Base-by-base conservation (phyloP, 2,113 vertebrate species). In the Eurypyga helias region DNA sequence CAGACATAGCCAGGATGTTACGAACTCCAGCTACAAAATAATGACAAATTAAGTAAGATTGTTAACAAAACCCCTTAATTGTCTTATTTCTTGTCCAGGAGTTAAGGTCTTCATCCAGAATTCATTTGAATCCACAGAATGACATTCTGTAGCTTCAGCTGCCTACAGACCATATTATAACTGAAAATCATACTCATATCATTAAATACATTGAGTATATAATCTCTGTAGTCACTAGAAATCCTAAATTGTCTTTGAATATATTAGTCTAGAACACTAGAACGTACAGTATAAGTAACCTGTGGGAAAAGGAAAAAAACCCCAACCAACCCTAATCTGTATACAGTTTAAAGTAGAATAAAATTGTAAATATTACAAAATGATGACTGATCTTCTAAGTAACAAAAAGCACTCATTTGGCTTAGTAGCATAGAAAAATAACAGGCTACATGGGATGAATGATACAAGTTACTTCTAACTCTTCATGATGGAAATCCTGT, bases 241-340 rank as follows among this genome's bases (percentile, higher is more conserved):
- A 70, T 73, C 15, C 17, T 72, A 73, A 70, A 9, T 55, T 51
- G 2, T 43, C 20, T 87, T 66, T 41, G 38, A 81, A 76, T 34
- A 33, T 24, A 26, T 64, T 62, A 67, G 2, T 3, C 58, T 82
- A 64, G 6, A 83, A 52, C 51, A 86, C 7, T 41, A 55, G 33
- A 60, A 19, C 1, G 0, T 49, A 70, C 5, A 4, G 4, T 80
- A 8, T 10, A 77, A 52, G 1, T 31, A 82, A 46, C 13, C 6
- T 21, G 16, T n/a, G 33, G 9, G 21, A 60, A 87, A 90, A 51
- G 5, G 9, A 25, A 60, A 51, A 51, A 75, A 36, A 58, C 11
- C 45, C 43, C 43, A 12, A 45, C 5, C 41, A 41, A 41, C 41
- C 41, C 41, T 41, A 31, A 54, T 43, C 52, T 31, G 2, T 36